Conservation (phyloP, 1,140 invertebrate genomes). For the Capitella teleta region DNA sequence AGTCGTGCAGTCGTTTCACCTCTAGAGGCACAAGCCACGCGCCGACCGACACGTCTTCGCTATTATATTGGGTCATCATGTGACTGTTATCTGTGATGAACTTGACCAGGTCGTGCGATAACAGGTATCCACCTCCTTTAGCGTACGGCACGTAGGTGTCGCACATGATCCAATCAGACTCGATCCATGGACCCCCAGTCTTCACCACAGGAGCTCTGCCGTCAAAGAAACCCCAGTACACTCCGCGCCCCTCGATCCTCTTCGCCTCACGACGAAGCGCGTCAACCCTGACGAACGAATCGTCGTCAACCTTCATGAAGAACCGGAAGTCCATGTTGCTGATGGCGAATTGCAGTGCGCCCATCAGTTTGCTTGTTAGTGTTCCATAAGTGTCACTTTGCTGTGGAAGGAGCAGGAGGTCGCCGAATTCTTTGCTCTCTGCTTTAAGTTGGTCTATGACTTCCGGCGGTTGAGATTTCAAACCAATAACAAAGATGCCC, state of each 20-base stretch:
- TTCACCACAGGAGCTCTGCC: slow-evolving; percentile 67
- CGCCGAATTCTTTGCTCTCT: slow-evolving; percentile 54
- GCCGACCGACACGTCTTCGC: slow-evolving; percentile 89
- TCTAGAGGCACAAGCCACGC: slow-evolving; percentile 78
- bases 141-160: slow-evolving; percentile 93
- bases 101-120: slow-evolving; percentile 68
- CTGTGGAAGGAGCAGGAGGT: slow-evolving; percentile 55
- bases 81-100: slow-evolving; percentile 65
- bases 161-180: slow-evolving; percentile 76
- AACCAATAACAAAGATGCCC: slow-evolving; percentile 62
- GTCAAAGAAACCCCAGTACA: slow-evolving; percentile 92
- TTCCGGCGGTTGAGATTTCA: slow-evolving; percentile 41
- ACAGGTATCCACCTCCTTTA: slow-evolving; percentile 84
- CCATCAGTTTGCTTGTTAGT: slow-evolving; percentile 62
- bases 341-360: slow-evolving; percentile 46
- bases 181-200: slow-evolving; percentile 76
- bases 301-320: slow-evolving; percentile 75
- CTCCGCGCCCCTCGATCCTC: slow-evolving; percentile 27
- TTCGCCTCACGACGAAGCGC: slow-evolving; percentile 50
- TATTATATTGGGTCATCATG: slow-evolving; percentile 59
- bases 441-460: slow-evolving; percentile 40
- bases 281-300: slow-evolving; percentile 63
- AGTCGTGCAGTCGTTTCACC: slow-evolving; percentile 79
- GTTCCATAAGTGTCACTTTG: slow-evolving; percentile 58
- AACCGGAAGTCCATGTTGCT: slow-evolving; percentile 56